Percentiles rank a stretch among this genome's conserved stretches.
These are phyloP conservation scores for Gulo gulo DNA, from an alignment of 2,113 vertebrate genomes.

Conservation along the genomic window DNA sequence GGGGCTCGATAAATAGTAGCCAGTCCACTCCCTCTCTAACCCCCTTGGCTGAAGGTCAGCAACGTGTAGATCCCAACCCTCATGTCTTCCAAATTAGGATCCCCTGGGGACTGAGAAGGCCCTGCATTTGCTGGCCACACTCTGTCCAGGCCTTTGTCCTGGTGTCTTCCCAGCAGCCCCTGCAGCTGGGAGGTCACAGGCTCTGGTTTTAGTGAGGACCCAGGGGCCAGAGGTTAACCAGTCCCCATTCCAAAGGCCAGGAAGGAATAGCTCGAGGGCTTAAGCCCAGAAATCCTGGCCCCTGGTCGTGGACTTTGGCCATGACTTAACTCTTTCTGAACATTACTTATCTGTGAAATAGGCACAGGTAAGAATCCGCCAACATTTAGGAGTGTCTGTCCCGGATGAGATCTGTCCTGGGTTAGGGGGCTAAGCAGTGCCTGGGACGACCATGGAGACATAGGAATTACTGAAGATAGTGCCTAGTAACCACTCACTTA, in stretches of 20 bases:
- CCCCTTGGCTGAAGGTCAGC: neutral
- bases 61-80: neutral
- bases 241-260: neutral
- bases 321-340: neutral
- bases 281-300: neutral
- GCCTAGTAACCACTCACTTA: too few species aligned
- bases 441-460: neutral
- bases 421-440: neutral
- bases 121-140: accelerated
- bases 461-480: accelerated
- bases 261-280: neutral
- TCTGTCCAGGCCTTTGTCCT: neutral
- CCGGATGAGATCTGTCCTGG: neutral
- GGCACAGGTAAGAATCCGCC: neutral
- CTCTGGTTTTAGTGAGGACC: neutral
- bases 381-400: neutral
- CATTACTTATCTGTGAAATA: neutral
- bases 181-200: neutral
- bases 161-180: neutral
- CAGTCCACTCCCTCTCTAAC: accelerated
- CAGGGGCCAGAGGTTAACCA: accelerated
- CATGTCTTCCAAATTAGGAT: neutral
- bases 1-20: neutral
- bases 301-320: neutral
- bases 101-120: accelerated